These are phyloP conservation scores for Montifringilla adamsi DNA, from an alignment of 2,113 vertebrate genomes.

Conservation along the genomic window DNA sequence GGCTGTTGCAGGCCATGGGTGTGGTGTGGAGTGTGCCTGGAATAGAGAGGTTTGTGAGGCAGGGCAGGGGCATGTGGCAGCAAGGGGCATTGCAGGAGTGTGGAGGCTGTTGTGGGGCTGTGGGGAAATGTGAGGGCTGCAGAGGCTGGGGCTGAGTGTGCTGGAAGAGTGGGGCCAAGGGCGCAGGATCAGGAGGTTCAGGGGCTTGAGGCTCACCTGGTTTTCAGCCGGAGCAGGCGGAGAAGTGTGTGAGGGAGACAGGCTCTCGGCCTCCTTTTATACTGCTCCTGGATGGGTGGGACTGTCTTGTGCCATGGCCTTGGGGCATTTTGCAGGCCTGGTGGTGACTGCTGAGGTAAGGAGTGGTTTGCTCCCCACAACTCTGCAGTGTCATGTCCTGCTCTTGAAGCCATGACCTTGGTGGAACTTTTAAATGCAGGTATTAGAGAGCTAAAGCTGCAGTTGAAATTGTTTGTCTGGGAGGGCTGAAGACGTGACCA, in stretches of 20 bases:
- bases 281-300: accelerated
- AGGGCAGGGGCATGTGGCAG: too few relatives aligned
- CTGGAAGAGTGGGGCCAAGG: neutral
- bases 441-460: neutral
- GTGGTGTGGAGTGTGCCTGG: neutral
- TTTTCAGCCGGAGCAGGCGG: accelerated
- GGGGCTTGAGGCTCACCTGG: neutral
- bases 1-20: neutral
- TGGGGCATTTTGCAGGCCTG: neutral
- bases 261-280: neutral
- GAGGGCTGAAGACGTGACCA: neutral
- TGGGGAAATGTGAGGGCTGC: neutral
- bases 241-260: neutral
- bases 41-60: neutral
- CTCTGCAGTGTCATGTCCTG: neutral
- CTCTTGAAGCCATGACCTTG: neutral
- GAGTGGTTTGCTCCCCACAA: neutral
- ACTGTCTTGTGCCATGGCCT: neutral
- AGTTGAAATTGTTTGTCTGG: accelerated
- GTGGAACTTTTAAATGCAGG: neutral
- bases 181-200: neutral
- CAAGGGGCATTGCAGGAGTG: too few relatives aligned
- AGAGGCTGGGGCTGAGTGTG: too few relatives aligned
- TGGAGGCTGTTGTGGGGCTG: too few relatives aligned
- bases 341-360: neutral